These are phyloP conservation scores for crab-eating macaque (Macaca fascicularis) DNA, from an alignment of 2,113 vertebrate genomes.

Conservation along the genomic window T2T-MFA8v1.1 NC_088390.1:60658001-60658500, in stretches of 20 bases:
- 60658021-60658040: not conserved
- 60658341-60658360: not conserved
- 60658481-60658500: not conserved
- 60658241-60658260: not conserved
- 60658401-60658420: fast-evolving
- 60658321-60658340: not conserved
- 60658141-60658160: not conserved
- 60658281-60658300: not conserved
- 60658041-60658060: fast-evolving
- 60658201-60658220: not conserved
- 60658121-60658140: not conserved
- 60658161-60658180: not conserved
- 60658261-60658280: not conserved
- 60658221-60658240: not conserved
- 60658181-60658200: not conserved
- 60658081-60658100: not conserved
- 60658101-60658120: not conserved
- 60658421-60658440: not conserved
- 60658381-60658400: not conserved
- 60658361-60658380: not conserved
- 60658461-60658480: not conserved
- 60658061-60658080: not conserved
- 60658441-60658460: not conserved
- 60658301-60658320: not conserved
- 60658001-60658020: not conserved